Conservation (phyloP, 2,113 vertebrate genomes). For the Tympanuchus pallidicinctus region DNA sequence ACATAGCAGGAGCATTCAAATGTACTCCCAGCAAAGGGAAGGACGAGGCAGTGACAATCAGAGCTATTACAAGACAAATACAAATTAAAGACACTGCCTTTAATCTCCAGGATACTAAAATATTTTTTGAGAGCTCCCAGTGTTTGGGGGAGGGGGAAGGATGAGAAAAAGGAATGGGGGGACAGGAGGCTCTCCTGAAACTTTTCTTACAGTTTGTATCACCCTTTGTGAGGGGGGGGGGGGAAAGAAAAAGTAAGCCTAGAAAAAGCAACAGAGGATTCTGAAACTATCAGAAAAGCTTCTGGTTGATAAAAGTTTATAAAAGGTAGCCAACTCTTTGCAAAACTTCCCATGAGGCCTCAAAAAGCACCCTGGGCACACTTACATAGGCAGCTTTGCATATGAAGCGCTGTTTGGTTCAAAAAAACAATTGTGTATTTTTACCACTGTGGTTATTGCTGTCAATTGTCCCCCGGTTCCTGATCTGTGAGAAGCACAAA, state of each 20-base stretch:
- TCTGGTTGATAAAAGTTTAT: not conserved
- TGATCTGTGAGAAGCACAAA: not conserved
- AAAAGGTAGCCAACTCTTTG: not conserved
- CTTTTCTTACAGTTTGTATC: not conserved
- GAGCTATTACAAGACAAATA: constrained; percentile 44
- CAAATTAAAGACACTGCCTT: constrained; percentile 32
- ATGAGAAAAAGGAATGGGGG: not conserved
- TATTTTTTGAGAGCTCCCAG: constrained; percentile 6
- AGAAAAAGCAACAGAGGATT: not conserved
- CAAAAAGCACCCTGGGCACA: constrained; percentile 25
- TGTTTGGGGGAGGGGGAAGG: not conserved
- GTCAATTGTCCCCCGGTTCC: not conserved
- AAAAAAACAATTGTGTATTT: not conserved
- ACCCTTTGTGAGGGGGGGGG: not conserved
- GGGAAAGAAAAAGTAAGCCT: not conserved
- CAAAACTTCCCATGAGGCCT: constrained; percentile 9
- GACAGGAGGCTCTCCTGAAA: not conserved
- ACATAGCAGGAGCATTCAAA: constrained; percentile 37
- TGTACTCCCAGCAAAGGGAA: constrained; percentile 19
- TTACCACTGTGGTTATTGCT: constrained; percentile 6
- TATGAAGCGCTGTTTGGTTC: not conserved
- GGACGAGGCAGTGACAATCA: constrained; percentile 49
- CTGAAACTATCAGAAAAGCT: constrained; percentile 12
- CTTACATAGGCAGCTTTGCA: constrained; percentile 40
- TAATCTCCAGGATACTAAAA: constrained; percentile 28